Conservation (phyloP, 1,140 invertebrate genomes). For the Danaus plexippus region DNA sequence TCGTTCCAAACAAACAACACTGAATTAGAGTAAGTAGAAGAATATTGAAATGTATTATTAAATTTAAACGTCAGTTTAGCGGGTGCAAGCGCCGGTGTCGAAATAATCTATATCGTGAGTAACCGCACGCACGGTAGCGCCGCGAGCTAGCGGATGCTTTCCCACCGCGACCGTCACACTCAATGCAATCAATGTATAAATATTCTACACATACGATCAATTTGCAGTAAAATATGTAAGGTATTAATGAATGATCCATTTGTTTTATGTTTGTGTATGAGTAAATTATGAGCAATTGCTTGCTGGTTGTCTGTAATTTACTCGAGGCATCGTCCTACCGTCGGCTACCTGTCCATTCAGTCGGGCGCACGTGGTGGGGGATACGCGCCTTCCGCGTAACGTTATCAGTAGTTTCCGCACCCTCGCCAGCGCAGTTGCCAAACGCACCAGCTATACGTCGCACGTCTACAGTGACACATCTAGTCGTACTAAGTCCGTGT, state of each 20-base stretch:
- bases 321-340: slow-evolving; percentile 41
- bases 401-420: slow-evolving; percentile 68
- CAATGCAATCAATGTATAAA: slow-evolving; percentile 24
- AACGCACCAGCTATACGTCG: slow-evolving; percentile 60
- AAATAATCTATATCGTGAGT: slow-evolving; percentile 60
- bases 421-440: slow-evolving; percentile 59
- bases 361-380: slow-evolving; percentile 52
- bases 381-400: slow-evolving; percentile 65
- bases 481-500: slow-evolving; percentile 21
- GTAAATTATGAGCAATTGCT: too few relatives aligned
- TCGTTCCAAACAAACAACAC: too few relatives aligned
- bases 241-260: too few relatives aligned
- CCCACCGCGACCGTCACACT: slow-evolving; percentile 40
- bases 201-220: too few relatives aligned
- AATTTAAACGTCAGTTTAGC: slow-evolving; percentile 24
- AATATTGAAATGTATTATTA: too few relatives aligned
- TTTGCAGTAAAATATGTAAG: too few relatives aligned
- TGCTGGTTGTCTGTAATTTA: slow-evolving; percentile 25
- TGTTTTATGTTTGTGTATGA: too few relatives aligned
- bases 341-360: slow-evolving; percentile 60
- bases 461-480: slow-evolving; percentile 59
- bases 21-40: too few relatives aligned
- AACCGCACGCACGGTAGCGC: slow-evolving; percentile 55
- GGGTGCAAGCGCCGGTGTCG: slow-evolving; percentile 41
- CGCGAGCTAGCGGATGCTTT: slow-evolving; percentile 51